These are phyloP conservation scores for Sarcophaga caerulescens DNA, from an alignment of 2,888 invertebrate genomes.

Conservation along the genomic window DNA sequence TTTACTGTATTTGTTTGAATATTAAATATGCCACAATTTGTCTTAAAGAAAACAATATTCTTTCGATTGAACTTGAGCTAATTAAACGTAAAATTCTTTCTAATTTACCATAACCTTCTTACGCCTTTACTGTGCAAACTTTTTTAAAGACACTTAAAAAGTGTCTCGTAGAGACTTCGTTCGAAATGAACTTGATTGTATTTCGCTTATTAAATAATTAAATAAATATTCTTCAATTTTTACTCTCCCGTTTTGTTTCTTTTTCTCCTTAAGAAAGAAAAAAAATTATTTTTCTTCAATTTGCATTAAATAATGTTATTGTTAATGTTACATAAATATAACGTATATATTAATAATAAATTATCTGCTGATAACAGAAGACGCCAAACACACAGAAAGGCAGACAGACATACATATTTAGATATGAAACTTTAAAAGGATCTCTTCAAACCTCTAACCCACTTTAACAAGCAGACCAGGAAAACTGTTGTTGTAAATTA, in stretches of 20 bases:
- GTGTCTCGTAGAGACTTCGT: no score
- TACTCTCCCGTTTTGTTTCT: conserved; percentile 14
- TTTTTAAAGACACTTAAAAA: no score
- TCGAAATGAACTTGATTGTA: background rate
- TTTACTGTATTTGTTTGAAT: no score
- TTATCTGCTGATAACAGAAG: background rate
- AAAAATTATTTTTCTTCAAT: conserved; percentile 47
- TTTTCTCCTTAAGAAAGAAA: background rate
- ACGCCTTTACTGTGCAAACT: no score
- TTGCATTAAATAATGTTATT: conserved; percentile 58
- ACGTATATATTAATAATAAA: conserved; percentile 13
- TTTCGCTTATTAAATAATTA: background rate
- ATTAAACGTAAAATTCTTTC: no score
- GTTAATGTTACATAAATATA: conserved; percentile 54
- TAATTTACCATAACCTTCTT: no score
- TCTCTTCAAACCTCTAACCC: conserved; percentile 61
- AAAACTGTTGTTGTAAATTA: conserved; percentile 77
- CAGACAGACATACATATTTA: conserved; percentile 28
- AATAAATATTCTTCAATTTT: background rate
- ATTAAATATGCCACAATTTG: no score
- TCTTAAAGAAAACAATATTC: no score
- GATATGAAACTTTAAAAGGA: conserved; percentile 70
- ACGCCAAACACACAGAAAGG: background rate
- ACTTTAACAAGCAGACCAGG: conserved; percentile 62
- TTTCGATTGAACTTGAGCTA: no score